A percentile compares a stretch with the other conserved stretches of the same genome.
Conservation (phyloP, 1,140 invertebrate genomes). For the Maconellicoccus hirsutus region DNA sequence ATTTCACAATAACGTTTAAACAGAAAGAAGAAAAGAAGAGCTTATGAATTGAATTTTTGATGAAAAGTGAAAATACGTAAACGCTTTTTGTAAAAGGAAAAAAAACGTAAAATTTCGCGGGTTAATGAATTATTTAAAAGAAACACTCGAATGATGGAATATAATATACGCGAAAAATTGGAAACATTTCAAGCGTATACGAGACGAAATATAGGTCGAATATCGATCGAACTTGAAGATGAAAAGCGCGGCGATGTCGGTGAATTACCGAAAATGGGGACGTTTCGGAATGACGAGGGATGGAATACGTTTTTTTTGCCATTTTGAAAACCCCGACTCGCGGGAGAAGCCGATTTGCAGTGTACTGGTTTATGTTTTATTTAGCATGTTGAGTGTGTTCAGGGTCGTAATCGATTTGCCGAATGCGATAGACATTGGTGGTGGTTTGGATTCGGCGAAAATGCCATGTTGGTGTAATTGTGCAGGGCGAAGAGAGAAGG, state of each 20-base stretch:
- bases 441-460: no score
- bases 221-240: neutral
- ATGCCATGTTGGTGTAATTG: no score
- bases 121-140: neutral
- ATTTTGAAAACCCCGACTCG: neutral
- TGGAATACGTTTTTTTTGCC: neutral
- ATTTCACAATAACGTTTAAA: no score
- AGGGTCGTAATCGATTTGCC: neutral
- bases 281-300: neutral
- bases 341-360: neutral
- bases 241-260: neutral
- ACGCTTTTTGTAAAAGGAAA: no score
- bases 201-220: neutral
- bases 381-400: neutral
- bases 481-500: no score
- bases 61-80: no score
- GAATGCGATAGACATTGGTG: no score
- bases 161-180: neutral
- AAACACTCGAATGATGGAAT: neutral
- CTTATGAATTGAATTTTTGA: no score
- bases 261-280: conserved; percentile 8
- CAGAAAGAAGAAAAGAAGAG: no score
- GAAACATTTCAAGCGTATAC: neutral
- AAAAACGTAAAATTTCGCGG: neutral
- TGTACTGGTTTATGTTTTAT: neutral